Evolutionary conservation across 2,888 invertebrate genomes (phyloP).

Genomic region (Dichetophora obliterata): DNA sequence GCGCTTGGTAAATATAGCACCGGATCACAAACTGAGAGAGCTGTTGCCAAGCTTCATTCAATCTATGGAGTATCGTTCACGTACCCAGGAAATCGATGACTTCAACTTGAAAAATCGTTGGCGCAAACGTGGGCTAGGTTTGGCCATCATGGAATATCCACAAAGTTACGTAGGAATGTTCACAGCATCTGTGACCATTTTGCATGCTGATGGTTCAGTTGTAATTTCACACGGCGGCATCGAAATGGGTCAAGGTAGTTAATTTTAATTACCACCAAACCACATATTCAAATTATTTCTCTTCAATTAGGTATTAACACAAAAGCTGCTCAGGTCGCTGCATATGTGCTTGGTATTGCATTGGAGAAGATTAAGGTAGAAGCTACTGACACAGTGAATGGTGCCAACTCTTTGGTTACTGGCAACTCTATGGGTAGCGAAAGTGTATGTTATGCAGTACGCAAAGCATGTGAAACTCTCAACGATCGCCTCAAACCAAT

Average conservation of each 20-base stretch:
- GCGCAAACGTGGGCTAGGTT: conserved; percentile 81
- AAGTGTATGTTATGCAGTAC: conserved; percentile 73
- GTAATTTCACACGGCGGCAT: conserved; percentile 79
- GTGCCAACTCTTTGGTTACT: conserved; percentile 78
- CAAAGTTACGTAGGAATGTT: conserved; percentile 72
- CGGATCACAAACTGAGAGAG: conserved; percentile 65
- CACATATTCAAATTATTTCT: too few species aligned
- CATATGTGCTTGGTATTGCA: conserved; percentile 78
- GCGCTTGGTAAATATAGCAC: conserved; percentile 72
- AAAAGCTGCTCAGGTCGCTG: conserved; percentile 82
- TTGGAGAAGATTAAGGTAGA: conserved; percentile 77
- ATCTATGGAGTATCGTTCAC: conserved; percentile 72
- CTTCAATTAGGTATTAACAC: conserved; percentile 70
- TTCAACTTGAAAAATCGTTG: conserved; percentile 82
- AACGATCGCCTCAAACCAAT: conserved; percentile 75
- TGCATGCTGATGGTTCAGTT: conserved; percentile 80
- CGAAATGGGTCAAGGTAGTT: conserved; percentile 83
- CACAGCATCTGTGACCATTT: conserved; percentile 76
- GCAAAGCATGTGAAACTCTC: conserved; percentile 77
- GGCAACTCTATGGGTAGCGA: conserved; percentile 83
- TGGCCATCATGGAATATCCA: conserved; percentile 80
- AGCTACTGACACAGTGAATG: conserved; percentile 75
- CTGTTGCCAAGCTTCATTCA: conserved; percentile 72
- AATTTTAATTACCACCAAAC: too few species aligned
- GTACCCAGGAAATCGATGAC: conserved; percentile 72